Evolutionary conservation across 2,113 vertebrate species (phyloP).

Genomic region (Actenoides hombroni): DNA sequence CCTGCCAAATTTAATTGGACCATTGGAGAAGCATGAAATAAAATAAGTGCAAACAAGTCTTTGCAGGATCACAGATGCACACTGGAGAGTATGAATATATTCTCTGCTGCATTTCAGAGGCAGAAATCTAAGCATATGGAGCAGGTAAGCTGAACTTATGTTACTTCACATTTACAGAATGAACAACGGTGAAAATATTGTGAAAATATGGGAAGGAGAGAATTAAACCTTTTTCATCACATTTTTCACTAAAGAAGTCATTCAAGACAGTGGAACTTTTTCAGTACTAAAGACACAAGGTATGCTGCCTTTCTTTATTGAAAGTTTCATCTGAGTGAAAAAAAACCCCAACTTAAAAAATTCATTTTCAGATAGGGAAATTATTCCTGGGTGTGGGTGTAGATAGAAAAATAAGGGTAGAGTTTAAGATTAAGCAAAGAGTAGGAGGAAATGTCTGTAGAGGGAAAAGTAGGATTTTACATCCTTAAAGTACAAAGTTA

Average conservation of each 20-base stretch:
- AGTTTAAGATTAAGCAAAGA: conserved; percentile 49
- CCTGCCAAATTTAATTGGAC: not conserved
- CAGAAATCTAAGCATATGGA: conserved; percentile 11
- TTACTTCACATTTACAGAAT: not conserved
- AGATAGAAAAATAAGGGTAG: conserved; percentile 58
- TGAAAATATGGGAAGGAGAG: not conserved
- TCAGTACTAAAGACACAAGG: not conserved
- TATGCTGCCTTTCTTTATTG: not conserved
- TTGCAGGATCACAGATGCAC: not conserved
- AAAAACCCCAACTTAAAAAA: not conserved
- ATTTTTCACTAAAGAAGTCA: not conserved
- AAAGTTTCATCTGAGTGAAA: conserved; percentile 15
- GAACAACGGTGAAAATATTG: not conserved
- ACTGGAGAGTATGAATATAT: not conserved
- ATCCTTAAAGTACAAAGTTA: conserved; percentile 27
- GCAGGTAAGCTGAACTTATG: not conserved
- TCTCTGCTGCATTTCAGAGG: not conserved
- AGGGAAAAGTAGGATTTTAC: conserved; percentile 32
- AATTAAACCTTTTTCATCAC: not conserved
- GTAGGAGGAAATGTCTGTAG: conserved; percentile 59
- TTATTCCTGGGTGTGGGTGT: conserved; percentile 58
- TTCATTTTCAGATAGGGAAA: conserved; percentile 34
- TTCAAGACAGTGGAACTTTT: not conserved
- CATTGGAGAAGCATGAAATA: not conserved
- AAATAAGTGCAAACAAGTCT: not conserved